A percentile compares a stretch with the other conserved stretches of the same genome.
phyloP scores from a whole-genome alignment of 2,113 vertebrate species.

The Trichechus manatus region DNA sequence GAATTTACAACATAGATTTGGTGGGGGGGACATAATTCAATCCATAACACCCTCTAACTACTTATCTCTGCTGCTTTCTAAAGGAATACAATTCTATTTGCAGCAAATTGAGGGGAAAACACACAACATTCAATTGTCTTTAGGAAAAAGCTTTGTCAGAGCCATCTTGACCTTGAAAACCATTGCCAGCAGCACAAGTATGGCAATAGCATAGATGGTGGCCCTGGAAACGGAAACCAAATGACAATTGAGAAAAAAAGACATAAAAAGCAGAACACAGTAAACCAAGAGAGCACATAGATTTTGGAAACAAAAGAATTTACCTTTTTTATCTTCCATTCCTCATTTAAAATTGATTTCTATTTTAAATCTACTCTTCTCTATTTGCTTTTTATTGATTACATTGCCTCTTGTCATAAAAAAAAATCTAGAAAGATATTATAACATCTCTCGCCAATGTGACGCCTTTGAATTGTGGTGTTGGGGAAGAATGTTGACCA shows the following conservation, averaged over 20 bases:
- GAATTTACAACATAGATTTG: neutral
- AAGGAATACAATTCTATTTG: constrained; percentile 38
- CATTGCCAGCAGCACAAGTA: neutral
- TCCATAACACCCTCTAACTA: neutral
- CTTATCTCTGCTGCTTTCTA: neutral
- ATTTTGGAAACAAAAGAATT: neutral
- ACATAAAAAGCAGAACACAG: neutral
- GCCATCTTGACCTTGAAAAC: neutral
- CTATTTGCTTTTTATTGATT: neutral
- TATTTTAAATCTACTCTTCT: neutral
- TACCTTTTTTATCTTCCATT: neutral
- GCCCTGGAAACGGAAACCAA: neutral
- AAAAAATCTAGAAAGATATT: neutral
- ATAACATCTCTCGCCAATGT: neutral
- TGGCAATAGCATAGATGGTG: neutral
- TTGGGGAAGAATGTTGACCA: no score
- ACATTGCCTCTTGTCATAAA: neutral
- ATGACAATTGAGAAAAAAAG: neutral
- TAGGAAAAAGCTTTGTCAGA: neutral
- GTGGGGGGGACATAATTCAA: neutral
- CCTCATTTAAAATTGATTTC: constrained; percentile 20
- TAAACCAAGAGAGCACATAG: neutral
- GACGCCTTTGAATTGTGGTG: no score
- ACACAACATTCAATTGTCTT: neutral
- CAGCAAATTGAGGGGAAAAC: neutral